Conservation (phyloP, 2,797 vertebrate species). For the Coluber constrictor region DNA sequence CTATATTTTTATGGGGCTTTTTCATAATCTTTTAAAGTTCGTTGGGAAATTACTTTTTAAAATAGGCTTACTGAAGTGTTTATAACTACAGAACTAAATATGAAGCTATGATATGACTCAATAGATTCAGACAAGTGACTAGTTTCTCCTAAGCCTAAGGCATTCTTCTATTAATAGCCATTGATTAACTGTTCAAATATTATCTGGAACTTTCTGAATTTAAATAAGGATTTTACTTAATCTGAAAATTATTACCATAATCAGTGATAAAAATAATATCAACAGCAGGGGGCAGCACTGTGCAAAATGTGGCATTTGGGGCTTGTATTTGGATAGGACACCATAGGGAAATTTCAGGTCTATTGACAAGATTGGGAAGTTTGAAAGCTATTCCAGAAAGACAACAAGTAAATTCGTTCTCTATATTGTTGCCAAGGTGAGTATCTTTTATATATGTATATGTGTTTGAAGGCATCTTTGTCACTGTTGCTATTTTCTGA, state of each 20-base stretch:
- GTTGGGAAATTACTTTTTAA: constrained; percentile 14
- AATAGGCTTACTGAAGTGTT: constrained; percentile 12
- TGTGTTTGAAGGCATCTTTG: not conserved
- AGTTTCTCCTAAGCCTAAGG: constrained; percentile 50
- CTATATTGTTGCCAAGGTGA: not conserved
- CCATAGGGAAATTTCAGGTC: not conserved
- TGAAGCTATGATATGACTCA: constrained; percentile 34
- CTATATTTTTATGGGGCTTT: not conserved
- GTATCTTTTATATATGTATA: not conserved
- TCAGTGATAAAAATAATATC: constrained; percentile 8
- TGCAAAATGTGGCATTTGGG: constrained; percentile 34
- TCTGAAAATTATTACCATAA: constrained; percentile 48
- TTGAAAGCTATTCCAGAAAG: not conserved
- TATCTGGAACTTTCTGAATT: constrained; percentile 47
- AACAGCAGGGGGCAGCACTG: constrained; percentile 12
- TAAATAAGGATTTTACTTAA: constrained; percentile 55
- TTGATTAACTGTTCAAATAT: constrained; percentile 42
- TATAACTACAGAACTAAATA: constrained; percentile 18
- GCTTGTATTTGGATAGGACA: not conserved
- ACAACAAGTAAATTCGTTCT: not conserved
- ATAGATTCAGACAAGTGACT: constrained; percentile 31
- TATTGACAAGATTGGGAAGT: not conserved
- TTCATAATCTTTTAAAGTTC: constrained; percentile 7
- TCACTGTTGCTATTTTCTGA: not conserved
- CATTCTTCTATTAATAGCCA: constrained; percentile 46